phyloP scores from a whole-genome alignment of 1,140 invertebrate species.

The Euura saliciscinereae region DNA sequence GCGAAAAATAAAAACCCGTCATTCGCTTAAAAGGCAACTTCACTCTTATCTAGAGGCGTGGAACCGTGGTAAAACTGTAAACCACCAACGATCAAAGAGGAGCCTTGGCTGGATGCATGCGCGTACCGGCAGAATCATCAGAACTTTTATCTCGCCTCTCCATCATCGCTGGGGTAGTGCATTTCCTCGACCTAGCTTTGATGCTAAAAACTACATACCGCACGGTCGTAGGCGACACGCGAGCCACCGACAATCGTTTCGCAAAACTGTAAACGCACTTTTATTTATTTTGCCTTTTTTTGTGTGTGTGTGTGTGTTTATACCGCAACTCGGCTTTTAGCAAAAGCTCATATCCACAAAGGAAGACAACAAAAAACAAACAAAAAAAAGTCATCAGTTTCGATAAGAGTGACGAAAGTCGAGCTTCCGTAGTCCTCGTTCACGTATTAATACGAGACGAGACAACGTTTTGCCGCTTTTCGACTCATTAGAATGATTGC shows the following conservation, averaged over 20 bases:
- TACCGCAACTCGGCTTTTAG: too few species aligned
- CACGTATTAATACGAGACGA: too few species aligned
- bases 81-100: background rate
- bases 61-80: background rate
- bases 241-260: too few species aligned
- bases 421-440: background rate
- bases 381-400: too few species aligned
- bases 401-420: too few species aligned
- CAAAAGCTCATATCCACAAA: too few species aligned
- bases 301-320: too few species aligned
- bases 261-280: too few species aligned
- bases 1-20: background rate
- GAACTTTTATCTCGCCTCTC: conserved; percentile 5
- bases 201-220: background rate
- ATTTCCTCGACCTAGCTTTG: background rate
- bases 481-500: conserved; percentile 3
- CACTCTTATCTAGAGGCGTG: background rate
- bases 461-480: background rate
- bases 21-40: conserved; percentile 7
- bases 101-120: background rate
- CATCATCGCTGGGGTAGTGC: conserved; percentile 1
- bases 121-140: background rate
- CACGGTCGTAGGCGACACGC: too few species aligned
- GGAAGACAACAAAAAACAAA: too few species aligned
- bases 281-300: too few species aligned